Evolutionary conservation across 2,797 vertebrate species (phyloP), one percentile per base, ranked within the genome.

Genomic region (Alcedo atthis): DNA sequence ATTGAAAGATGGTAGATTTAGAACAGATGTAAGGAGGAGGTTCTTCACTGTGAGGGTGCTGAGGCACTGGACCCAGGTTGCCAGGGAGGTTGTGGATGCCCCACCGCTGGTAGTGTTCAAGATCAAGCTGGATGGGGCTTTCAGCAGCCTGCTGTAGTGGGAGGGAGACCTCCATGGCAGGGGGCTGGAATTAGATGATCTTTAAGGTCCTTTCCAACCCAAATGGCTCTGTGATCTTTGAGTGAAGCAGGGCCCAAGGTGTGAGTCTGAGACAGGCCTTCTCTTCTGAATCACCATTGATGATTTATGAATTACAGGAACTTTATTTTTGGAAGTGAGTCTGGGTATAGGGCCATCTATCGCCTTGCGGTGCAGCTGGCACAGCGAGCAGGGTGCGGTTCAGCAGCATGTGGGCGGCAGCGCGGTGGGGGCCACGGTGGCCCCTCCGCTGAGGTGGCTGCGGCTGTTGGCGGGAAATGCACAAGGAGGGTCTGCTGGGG

Each of bases 341-440:
- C 17, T 53, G 30, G n/a, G 24, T 54, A 45, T 24, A 59, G 48
- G 51, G 51, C 26, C 13, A n/a, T 30, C 26, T 33, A 46, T 22
- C 21, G 45, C 33, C 6, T 5, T 28, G 8, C 5, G 5, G 21
- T 12, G 8, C 22, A 24, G 43, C 1, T 2, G 3, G 37, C 30
- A 4, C 10, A 8, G 45, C 3, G 35, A 22, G 26, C 6, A 1
- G 35, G 1, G 3, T 11, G 42, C 42, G 77, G 19, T 19, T 74
- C 71, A 30, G 9, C n/a, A 6, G 30, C 2, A 6, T 22, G 80
- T 3, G 53, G 58, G 78, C 66, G 43, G 85, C 26, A 37, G 80
- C 3, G 2, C 3, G 21, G 62, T 59, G 37, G 77, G 12, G 3
- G 43, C 46, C 1, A 51, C 2, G 30, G 8, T 13, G 63, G 30